Evolutionary conservation across 1,140 invertebrate species (phyloP).

Genomic region (Drosophila arizonae): DNA sequence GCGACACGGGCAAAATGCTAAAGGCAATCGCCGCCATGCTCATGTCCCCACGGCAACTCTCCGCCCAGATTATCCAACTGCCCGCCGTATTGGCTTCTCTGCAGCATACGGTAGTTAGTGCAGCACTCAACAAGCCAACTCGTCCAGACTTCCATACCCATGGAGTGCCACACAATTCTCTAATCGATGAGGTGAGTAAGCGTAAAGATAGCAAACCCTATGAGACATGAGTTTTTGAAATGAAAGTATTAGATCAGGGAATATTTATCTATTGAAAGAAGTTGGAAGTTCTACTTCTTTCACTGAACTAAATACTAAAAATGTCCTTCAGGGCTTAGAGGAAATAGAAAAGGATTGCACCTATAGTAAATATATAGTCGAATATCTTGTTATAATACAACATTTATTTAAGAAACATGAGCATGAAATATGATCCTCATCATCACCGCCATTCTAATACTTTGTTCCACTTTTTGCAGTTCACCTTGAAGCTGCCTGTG

Average conservation of each 20-base stretch:
- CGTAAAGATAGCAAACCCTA: background rate
- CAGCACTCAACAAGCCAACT: conserved; percentile 91
- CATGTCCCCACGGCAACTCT: conserved; percentile 91
- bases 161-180: conserved; percentile 91
- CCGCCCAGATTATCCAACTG: conserved; percentile 93
- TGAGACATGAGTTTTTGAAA: no score
- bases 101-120: conserved; percentile 94
- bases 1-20: conserved; percentile 95
- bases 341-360: no score
- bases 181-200: conserved; percentile 87
- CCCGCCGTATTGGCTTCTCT: conserved; percentile 92
- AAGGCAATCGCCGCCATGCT: conserved; percentile 93
- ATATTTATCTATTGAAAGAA: no score
- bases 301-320: no score
- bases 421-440: background rate
- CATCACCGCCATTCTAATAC: background rate
- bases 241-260: no score
- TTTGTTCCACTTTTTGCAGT: conserved; percentile 40
- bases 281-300: no score
- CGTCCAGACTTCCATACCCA: conserved; percentile 94
- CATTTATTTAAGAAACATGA: no score
- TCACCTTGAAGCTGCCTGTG: conserved; percentile 53
- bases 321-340: no score
- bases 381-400: no score
- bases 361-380: no score